Conservation (phyloP, 2,797 vertebrate genomes). For the Takifugu ocellatus region DNA sequence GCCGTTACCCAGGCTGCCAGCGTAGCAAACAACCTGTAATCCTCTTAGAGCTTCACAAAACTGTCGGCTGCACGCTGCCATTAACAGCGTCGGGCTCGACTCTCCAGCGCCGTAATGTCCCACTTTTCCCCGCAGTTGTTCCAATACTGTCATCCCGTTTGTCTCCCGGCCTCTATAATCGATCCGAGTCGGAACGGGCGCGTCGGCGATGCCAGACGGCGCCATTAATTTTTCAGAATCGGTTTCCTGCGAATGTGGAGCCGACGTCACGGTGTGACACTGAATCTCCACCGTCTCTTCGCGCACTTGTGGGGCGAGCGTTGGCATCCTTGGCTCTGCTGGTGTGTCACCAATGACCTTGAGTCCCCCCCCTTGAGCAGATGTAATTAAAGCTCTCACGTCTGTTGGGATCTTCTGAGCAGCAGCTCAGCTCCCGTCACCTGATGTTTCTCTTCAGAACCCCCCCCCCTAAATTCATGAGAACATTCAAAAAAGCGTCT, state of each 20-base stretch:
- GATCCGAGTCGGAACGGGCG: conserved; percentile 24
- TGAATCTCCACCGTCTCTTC: conserved; percentile 26
- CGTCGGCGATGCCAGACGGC: neutral
- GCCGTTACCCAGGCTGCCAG: conserved; percentile 64
- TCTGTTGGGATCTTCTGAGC: conserved; percentile 60
- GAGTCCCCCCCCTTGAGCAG: conserved; percentile 68
- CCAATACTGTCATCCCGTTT: conserved; percentile 26
- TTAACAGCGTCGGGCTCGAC: conserved; percentile 54
- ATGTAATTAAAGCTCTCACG: conserved; percentile 76
- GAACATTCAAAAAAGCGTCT: conserved; percentile 23
- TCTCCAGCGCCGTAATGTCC: conserved; percentile 39
- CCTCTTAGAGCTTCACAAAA: conserved; percentile 73
- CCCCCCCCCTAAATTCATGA: conserved; percentile 28
- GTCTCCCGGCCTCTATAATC: conserved; percentile 23
- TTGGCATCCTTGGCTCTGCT: conserved; percentile 24
- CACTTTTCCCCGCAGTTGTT: conserved; percentile 47
- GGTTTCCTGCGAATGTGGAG: conserved; percentile 49
- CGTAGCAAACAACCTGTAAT: conserved; percentile 75
- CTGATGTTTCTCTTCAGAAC: conserved; percentile 32
- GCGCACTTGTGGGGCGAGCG: conserved; percentile 20
- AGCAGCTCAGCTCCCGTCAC: conserved; percentile 30
- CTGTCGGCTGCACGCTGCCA: conserved; percentile 46
- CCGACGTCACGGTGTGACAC: conserved; percentile 60
- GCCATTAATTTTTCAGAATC: conserved; percentile 39
- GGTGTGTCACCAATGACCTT: conserved; percentile 67